phyloP scores from a whole-genome alignment of 2,888 invertebrate species.

The Loripinus fragilis region DNA sequence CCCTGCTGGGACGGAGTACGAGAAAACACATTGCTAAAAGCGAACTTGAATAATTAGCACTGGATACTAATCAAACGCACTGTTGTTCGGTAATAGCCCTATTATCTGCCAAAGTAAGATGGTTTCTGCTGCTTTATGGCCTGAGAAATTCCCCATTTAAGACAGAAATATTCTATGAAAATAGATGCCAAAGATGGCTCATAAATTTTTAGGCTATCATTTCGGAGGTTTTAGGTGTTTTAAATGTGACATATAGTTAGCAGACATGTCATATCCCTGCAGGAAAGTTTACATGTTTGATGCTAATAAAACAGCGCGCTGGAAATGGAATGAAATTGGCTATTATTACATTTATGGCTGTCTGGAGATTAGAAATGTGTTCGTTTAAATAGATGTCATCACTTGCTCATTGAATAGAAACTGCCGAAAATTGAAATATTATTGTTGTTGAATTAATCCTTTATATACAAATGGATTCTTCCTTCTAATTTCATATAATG shows the following conservation, averaged over 20 bases:
- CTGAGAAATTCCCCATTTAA: slow-evolving; percentile 14
- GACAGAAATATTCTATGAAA: slow-evolving; percentile 11
- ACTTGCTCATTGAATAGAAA: not conserved
- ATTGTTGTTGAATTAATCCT: not conserved
- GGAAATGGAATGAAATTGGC: slow-evolving; percentile 10
- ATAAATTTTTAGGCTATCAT: slow-evolving; percentile 16
- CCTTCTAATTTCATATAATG: too few relatives aligned
- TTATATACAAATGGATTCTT: too few relatives aligned
- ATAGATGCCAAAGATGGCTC: slow-evolving; percentile 17
- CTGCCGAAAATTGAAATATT: not conserved
- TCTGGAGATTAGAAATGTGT: slow-evolving; percentile 5
- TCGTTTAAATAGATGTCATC: slow-evolving; percentile 16
- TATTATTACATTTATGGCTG: slow-evolving; percentile 2
- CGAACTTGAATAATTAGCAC: slow-evolving; percentile 20
- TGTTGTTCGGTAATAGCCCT: slow-evolving; percentile 22
- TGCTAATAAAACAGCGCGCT: slow-evolving; percentile 5
- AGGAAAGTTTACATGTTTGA: slow-evolving; percentile 11
- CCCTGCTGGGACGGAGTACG: not conserved
- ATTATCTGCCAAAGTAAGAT: slow-evolving; percentile 25
- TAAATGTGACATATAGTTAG: slow-evolving; percentile 21
- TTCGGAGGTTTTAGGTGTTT: slow-evolving; percentile 20
- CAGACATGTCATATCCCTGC: slow-evolving; percentile 1
- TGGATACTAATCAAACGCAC: slow-evolving; percentile 23
- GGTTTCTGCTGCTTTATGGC: slow-evolving; percentile 21
- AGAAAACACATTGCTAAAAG: slow-evolving; percentile 11